A percentile compares a stretch with the other conserved stretches of the same genome.
phyloP scores from a whole-genome alignment of 2,797 vertebrate species.

The Molothrus aeneus region DNA sequence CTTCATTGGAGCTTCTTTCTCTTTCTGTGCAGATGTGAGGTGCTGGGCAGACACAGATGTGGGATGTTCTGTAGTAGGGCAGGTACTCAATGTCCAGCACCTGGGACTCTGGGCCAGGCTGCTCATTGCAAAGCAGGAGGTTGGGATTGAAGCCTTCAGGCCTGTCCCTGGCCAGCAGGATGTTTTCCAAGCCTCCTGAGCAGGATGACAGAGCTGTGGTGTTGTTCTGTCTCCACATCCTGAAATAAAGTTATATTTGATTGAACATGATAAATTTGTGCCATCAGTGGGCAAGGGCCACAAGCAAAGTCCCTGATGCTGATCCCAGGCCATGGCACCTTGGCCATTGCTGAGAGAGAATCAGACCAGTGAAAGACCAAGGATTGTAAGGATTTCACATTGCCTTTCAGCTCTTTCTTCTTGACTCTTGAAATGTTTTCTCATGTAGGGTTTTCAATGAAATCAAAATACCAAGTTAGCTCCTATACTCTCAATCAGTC shows the following conservation, averaged over 20 bases:
- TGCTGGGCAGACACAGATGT: neutral
- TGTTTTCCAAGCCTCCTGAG: neutral
- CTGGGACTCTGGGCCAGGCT: neutral
- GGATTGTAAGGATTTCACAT: neutral
- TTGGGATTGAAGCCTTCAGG: neutral
- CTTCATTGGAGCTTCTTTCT: neutral
- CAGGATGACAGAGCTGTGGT: neutral
- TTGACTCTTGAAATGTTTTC: neutral
- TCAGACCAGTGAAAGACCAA: neutral
- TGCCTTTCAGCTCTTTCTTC: neutral
- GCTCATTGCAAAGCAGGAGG: neutral
- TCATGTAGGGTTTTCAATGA: neutral
- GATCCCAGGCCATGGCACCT: neutral
- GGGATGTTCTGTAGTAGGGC: constrained; percentile 52
- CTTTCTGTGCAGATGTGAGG: neutral
- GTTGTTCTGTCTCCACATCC: neutral
- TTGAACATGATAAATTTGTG: neutral
- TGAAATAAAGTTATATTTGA: neutral
- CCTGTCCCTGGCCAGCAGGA: neutral
- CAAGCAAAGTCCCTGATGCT: neutral
- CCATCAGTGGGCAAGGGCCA: neutral
- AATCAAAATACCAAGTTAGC: neutral
- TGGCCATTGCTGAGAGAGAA: fast-evolving
- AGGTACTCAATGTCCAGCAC: neutral
- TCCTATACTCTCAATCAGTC: neutral